Base-by-base conservation (phyloP, 2,888 invertebrate genomes). In the Onthophagus sagittarius region DNA sequence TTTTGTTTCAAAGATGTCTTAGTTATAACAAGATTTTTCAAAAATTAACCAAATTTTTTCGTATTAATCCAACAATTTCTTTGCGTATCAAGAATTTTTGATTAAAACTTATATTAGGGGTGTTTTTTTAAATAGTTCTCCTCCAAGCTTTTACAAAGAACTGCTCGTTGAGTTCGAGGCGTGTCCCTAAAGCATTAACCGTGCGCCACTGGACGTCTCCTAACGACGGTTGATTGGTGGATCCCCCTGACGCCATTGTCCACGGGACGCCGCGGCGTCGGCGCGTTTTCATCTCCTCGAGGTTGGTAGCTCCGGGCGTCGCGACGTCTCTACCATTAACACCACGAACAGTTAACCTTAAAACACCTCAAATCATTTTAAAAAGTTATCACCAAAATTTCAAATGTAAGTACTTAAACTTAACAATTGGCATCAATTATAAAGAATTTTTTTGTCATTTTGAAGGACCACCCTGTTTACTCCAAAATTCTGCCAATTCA, bases 251-350 rank as follows among this genome's bases (percentile, higher is more conserved):
- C 85, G 85, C 85, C 85, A 85, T 85, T 85, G 85, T 85, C 84
- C 89, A 86, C 87, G 85, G 86, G 75, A 83, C 77, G 76, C 78
- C 82, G 23, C 78, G 79, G 84, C 84, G 84, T 76, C 84, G 84
- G 83, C 84, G 84, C 84, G 82, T 53, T 53, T 53, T 53, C 39
- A 53, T 23, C 78, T 78, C 77, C 75, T 76, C 82, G 81, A 82
- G 86, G 88, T 88, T 86, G 89, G 87, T 87, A 88, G 89, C 87
- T 89, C 88, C 88, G 88, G 88, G 83, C 89, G 89, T 84, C 88
- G 87, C 88, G 88, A 77, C 86, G 87, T 86, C 84, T 83, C 89
- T 23, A 23, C 23, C 88, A 88, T 83, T 80, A 83, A 82, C 82
- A 77, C 81, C 83, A 82, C 83, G 83, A 85, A 81, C 81, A 77